Evolutionary conservation across 2,113 vertebrate genomes (phyloP), one percentile per base, ranked within the genome.

Genomic region (Pogona vitticeps): DNA sequence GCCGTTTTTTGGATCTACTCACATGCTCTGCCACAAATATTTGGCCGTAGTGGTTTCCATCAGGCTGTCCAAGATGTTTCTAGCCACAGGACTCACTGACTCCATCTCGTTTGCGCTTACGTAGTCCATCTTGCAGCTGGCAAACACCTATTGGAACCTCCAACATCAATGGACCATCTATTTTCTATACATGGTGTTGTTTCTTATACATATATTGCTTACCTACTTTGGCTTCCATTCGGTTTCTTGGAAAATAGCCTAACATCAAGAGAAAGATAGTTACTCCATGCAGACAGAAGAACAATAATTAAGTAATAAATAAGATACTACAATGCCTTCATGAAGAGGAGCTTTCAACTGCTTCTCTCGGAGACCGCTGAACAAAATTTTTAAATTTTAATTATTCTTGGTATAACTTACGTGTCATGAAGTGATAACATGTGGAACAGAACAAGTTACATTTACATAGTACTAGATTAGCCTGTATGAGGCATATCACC

Each of bases 41-140:
- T 87, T 71, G n/a, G 68, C 80, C 92, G 80, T 78, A 90, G 82
- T 88, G 81, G 42, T 87, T 94, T 92, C 84, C 91, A 73, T 86
- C 56, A 83, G 79, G 52, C 75, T 68, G 73, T 86, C 86, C 88
- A 76, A 40, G 6, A 67, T 31, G 38, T 65, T 85, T 71, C 82
- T 89, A 0, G 1, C 67, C 83, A 89, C 14, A 38, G 89, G 84
- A 82, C 83, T 83, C 52, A 59, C 90, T 83, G 81, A 78, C 80
- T 90, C 42, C 86, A 13, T 72, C 65, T 84, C 61, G 86, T 65
- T 67, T 86, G 86, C 71, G 84, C 83, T 89, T 81, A 6, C 61
- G 73, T 65, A 75, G 33, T 78, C 90, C 86, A 56, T 87, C 84
- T 77, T 67, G 68, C n/a, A 68, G 46, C 85, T 80, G 28, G 46